Percentiles rank a stretch among this genome's conserved stretches.
Evolutionary conservation across 2,888 invertebrate species (phyloP).

Genomic region (Sialis fuliginosa): DNA sequence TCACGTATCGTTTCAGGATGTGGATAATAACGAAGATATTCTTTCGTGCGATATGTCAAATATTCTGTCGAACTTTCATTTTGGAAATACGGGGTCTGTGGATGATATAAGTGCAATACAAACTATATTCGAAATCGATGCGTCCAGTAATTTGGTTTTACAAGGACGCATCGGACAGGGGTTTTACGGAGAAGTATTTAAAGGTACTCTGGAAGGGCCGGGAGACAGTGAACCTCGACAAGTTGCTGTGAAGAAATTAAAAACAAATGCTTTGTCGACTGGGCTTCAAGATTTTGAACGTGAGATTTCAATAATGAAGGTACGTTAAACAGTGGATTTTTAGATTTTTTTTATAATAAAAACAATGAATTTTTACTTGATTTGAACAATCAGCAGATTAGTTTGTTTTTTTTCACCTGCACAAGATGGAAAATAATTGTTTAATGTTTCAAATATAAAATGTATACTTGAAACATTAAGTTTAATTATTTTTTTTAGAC

Average conservation of each 20-base stretch:
- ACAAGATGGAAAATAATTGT: background rate
- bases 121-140: constrained; percentile 34
- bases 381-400: background rate
- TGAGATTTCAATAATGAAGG: constrained; percentile 80
- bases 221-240: constrained; percentile 28
- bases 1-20: constrained; percentile 11
- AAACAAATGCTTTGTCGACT: constrained; percentile 28
- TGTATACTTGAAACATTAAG: background rate
- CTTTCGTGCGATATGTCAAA: constrained; percentile 22
- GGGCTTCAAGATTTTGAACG: constrained; percentile 57
- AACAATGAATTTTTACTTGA: background rate
- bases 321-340: constrained; percentile 15
- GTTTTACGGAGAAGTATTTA: constrained; percentile 73
- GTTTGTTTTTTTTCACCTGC: background rate
- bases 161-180: constrained; percentile 50
- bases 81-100: constrained; percentile 22
- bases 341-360: constrained; percentile 5
- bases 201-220: constrained; percentile 47
- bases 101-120: constrained; percentile 29
- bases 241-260: constrained; percentile 52
- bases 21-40: constrained; percentile 17
- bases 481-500: constrained; percentile 31
- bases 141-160: constrained; percentile 38
- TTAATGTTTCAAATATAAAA: no score
- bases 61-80: constrained; percentile 19